Evolutionary conservation across 92 coral and sea anemone genomes (phyloP).

Genomic region (Heteractis magnifica): DNA sequence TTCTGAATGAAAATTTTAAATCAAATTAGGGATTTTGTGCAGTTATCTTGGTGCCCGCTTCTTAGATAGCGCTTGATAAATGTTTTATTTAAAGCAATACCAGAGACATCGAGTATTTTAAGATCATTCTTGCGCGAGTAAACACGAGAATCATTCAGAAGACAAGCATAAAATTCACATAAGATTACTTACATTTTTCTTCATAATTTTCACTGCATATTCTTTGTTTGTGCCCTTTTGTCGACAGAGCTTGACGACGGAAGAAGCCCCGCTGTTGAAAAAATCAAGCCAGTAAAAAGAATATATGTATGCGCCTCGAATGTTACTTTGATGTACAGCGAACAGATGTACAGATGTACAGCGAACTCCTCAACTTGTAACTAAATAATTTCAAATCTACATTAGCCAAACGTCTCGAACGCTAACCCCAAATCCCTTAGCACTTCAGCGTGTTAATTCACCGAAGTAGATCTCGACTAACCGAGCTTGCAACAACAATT

Average conservation of each 20-base stretch:
- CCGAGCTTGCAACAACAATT: not conserved
- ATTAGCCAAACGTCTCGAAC: not conserved
- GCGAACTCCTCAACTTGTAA: not conserved
- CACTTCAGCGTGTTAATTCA: not conserved
- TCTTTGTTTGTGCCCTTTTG: slow-evolving; percentile 82
- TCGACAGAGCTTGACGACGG: slow-evolving; percentile 74
- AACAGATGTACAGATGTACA: not conserved
- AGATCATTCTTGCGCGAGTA: slow-evolving; percentile 14
- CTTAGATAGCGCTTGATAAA: not conserved
- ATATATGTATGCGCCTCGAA: not conserved
- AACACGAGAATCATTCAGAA: slow-evolving; percentile 5
- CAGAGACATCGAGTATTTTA: slow-evolving; percentile 5
- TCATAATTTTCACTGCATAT: slow-evolving; percentile 85
- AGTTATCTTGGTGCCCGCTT: slow-evolving; percentile 6
- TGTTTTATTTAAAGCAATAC: not conserved
- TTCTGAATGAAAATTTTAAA: not conserved
- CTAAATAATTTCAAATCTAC: not conserved
- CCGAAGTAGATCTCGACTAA: not conserved
- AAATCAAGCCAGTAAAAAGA: not conserved
- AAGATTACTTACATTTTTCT: slow-evolving; percentile 73
- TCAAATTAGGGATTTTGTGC: not conserved
- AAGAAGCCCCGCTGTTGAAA: slow-evolving; percentile 89
- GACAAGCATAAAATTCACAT: slow-evolving; percentile 4
- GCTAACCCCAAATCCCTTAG: slow-evolving; percentile 5
- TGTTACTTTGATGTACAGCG: not conserved